Base-by-base conservation (phyloP, 2,797 vertebrate species). In the Pipistrellus pygmaeus region DNA sequence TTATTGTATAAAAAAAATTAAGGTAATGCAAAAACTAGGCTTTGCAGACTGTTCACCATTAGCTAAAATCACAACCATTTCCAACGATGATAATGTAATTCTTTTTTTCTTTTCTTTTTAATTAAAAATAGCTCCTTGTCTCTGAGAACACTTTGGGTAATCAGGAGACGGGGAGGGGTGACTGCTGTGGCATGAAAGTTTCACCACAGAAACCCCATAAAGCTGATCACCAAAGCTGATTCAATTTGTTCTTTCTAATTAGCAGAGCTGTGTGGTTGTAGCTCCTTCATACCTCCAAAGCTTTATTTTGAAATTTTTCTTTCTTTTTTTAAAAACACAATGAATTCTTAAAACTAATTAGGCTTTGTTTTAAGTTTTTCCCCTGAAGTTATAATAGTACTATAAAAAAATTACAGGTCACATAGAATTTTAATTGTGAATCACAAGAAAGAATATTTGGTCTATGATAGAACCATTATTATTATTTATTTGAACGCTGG, bases 1-100 rank as follows among this genome's bases (percentile, higher is more conserved):
- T 85, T 87, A 72, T 44, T 77, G 94, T 46, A 53, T 62, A 44
- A 96, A 96, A 95, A 95, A 15, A 76, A 38, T 55, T 95, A 91
- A 75, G 0, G 1, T 87, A 69, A 5, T 17, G 83, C 78, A 32
- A 93, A 96, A 69, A 69, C 6, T 75, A 87, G 85, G 8, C 32
- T 92, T 85, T 86, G 93, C 12, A 93, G 85, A 64, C 3, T 10
- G 13, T 91, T 96, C 18, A 82, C 86, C 76, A 91, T 94, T 51
- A 30, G 8, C 18, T 95, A 87, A n/a, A 2, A 87, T 27, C 14
- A 0, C 0, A 0, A 68, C 78, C 0, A 76, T 97, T 96, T 78
- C 51, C 83, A 90, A 66, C 71, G 87, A 30, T 85, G 69, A 23
- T 27, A 78, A 72, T 25, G 4, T 73, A 35, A 84, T 35, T 55